Evolutionary conservation across 1,140 invertebrate genomes (phyloP).

Genomic region (Drosophila sucinea): DNA sequence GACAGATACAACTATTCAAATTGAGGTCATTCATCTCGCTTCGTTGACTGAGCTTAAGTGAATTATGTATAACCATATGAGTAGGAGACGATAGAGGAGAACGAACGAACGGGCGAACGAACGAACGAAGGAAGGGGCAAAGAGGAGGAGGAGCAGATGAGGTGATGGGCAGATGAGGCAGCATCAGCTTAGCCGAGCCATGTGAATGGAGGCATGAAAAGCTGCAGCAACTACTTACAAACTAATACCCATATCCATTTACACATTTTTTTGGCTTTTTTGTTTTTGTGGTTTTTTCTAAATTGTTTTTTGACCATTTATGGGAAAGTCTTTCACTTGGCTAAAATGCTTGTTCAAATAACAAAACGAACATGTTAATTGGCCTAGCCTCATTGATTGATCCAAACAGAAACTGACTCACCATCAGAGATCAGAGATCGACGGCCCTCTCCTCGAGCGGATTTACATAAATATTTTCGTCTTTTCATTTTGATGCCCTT

Average conservation of each 20-base stretch:
- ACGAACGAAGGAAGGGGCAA: not conserved
- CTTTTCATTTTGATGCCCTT: conserved; percentile 15
- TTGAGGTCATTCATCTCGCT: conserved; percentile 83
- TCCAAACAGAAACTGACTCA: conserved; percentile 8
- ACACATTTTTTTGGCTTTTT: conserved; percentile 26
- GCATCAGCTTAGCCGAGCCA: conserved; percentile 12
- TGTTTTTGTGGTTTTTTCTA: too few relatives aligned
- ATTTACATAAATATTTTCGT: conserved; percentile 71
- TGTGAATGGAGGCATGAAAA: conserved; percentile 19
- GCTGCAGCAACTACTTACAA: conserved; percentile 15
- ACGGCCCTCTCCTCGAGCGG: conserved; percentile 41
- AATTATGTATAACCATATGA: conserved; percentile 64
- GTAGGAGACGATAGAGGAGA: conserved; percentile 19
- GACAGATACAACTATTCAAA: conserved; percentile 76
- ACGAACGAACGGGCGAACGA: not conserved
- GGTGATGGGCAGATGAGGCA: not conserved
- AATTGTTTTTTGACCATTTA: conserved; percentile 12
- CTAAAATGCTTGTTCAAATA: conserved; percentile 8
- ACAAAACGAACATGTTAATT: conserved; percentile 68
- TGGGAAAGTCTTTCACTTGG: conserved; percentile 61
- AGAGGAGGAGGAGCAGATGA: not conserved
- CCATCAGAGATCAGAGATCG: conserved; percentile 37
- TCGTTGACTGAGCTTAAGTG: conserved; percentile 80
- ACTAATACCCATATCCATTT: conserved; percentile 51
- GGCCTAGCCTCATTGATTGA: conserved; percentile 59